These are phyloP conservation scores for Pristionchus maxplancki DNA, from an alignment of 2,888 invertebrate genomes.

Conservation along the genomic window DNA sequence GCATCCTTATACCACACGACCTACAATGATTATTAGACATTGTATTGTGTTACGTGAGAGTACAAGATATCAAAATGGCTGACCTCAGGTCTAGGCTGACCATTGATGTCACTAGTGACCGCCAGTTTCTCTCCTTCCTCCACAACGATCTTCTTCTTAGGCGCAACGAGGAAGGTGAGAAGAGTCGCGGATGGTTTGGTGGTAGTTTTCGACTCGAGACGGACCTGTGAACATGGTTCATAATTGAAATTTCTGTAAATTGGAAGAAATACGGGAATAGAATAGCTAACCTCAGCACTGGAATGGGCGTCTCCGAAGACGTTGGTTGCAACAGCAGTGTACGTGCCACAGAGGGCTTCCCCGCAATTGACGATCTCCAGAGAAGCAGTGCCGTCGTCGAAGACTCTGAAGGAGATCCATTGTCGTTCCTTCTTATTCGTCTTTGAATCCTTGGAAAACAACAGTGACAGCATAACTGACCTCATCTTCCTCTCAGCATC, in stretches of 20 bases:
- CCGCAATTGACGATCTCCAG: constrained; percentile 68
- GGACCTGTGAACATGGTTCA: background rate
- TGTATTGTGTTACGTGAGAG: background rate
- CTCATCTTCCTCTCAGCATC: constrained; percentile 59
- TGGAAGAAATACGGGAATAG: too few relatives aligned
- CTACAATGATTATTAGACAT: background rate
- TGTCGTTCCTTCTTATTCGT: too few relatives aligned
- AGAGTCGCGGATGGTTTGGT: constrained; percentile 55
- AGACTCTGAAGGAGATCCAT: constrained; percentile 52
- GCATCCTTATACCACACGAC: constrained; percentile 57
- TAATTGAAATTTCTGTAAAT: too few relatives aligned
- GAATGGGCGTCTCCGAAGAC: constrained; percentile 71
- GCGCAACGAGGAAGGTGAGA: constrained; percentile 64
- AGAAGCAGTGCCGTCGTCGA: constrained; percentile 68
- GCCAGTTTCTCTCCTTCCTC: constrained; percentile 64
- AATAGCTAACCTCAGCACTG: constrained; percentile 69
- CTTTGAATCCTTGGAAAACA: background rate
- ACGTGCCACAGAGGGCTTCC: constrained; percentile 69
- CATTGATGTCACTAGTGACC: constrained; percentile 65
- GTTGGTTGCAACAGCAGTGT: constrained; percentile 74
- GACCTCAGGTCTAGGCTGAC: constrained; percentile 64
- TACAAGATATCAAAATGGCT: background rate
- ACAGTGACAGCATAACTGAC: background rate
- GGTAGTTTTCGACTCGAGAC: constrained; percentile 30
- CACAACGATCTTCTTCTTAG: constrained; percentile 64